Conservation (phyloP, 2,113 vertebrate genomes). For the Eonycteris spelaea region DNA sequence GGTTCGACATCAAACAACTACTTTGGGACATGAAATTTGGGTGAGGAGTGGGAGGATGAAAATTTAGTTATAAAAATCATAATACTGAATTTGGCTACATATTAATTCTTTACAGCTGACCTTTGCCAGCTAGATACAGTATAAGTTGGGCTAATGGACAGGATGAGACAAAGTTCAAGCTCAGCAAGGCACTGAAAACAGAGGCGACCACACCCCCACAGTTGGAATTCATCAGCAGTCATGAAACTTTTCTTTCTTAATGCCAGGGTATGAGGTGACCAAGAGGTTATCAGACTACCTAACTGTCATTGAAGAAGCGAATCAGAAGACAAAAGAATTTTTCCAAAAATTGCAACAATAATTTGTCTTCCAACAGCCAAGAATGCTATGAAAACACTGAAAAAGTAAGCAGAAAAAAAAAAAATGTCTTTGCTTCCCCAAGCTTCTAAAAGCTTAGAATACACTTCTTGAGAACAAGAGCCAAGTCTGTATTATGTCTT, state of each 20-base stretch:
- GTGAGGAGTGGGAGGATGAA: background rate
- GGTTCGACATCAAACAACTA: background rate
- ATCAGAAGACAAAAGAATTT: background rate
- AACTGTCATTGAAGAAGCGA: background rate
- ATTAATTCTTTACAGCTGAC: background rate
- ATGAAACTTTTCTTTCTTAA: background rate
- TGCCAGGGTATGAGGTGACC: background rate
- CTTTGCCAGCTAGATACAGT: background rate
- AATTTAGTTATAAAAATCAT: background rate
- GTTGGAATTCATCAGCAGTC: background rate
- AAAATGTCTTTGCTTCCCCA: background rate
- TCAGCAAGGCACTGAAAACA: background rate
- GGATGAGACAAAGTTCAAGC: background rate
- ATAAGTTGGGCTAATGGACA: background rate
- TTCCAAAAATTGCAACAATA: background rate
- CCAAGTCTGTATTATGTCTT: background rate
- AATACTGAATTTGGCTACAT: background rate
- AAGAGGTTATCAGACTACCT: background rate
- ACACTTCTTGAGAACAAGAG: background rate
- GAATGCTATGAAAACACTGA: background rate
- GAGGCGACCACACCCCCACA: background rate
- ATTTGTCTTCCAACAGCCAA: background rate
- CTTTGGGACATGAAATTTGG: background rate
- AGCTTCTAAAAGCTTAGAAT: background rate
- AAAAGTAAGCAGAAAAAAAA: conserved; percentile 30